A percentile compares a stretch with the other conserved stretches of the same genome.
Conservation (phyloP, 1,140 invertebrate genomes). For the Pinna nobilis region DNA sequence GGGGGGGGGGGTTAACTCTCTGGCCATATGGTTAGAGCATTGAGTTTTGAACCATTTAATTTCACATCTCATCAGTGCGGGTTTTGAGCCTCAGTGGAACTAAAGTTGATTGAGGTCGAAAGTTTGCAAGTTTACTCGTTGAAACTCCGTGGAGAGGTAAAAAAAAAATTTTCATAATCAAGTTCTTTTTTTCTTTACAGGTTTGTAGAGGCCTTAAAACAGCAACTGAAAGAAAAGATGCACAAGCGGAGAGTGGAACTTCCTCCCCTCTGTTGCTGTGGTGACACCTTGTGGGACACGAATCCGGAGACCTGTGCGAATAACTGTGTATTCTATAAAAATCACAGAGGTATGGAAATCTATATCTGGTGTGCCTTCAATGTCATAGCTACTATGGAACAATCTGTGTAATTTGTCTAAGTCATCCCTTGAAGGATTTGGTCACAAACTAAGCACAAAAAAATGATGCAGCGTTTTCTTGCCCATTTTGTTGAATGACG, state of each 20-base stretch:
- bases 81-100: too few species aligned
- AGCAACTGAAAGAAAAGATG: conserved; percentile 63
- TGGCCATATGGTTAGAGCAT: too few species aligned
- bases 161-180: too few species aligned
- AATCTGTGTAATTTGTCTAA: not conserved
- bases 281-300: conserved; percentile 69
- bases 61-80: too few species aligned
- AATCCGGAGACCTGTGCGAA: conserved; percentile 73
- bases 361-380: not conserved
- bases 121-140: too few species aligned
- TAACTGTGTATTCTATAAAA: conserved; percentile 73
- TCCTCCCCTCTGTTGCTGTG: conserved; percentile 70
- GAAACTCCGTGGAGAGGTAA: too few species aligned
- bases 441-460: not conserved
- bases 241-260: conserved; percentile 57
- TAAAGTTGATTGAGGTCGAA: too few species aligned
- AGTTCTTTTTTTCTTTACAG: conserved; percentile 46
- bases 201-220: conserved; percentile 67
- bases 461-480: not conserved
- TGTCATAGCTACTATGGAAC: not conserved
- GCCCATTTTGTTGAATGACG: not conserved
- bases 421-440: not conserved
- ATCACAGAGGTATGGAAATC: conserved; percentile 64
- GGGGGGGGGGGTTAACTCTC: too few species aligned
- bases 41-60: too few species aligned